Evolutionary conservation across 2,888 invertebrate species (phyloP).

Genomic region (Drosophila setosimentum): DNA sequence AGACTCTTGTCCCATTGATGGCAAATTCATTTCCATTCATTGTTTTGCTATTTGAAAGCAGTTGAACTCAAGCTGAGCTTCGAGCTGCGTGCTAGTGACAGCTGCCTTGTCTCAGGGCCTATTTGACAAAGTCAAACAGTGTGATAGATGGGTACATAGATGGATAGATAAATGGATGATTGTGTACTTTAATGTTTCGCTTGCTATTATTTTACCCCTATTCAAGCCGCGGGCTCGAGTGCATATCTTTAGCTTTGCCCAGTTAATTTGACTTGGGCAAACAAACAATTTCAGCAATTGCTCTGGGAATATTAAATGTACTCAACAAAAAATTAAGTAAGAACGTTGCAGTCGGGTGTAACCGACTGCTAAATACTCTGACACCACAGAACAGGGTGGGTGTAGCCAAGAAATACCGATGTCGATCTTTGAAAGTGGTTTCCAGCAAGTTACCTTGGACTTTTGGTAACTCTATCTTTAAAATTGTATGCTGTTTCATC

Average conservation of each 20-base stretch:
- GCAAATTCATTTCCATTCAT: conserved; percentile 62
- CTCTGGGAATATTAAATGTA: neutral
- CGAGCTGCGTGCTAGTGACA: conserved; percentile 30
- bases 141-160: conserved; percentile 26
- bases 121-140: conserved; percentile 46
- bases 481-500: neutral
- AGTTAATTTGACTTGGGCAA: conserved; percentile 46
- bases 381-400: neutral
- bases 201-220: conserved; percentile 16
- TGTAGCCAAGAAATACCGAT: neutral
- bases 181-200: conserved; percentile 53
- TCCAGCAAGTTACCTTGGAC: neutral
- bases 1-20: conserved; percentile 34
- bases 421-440: neutral
- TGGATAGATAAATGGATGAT: conserved; percentile 19
- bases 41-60: conserved; percentile 53
- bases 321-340: neutral
- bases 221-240: conserved; percentile 20
- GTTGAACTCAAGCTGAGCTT: conserved; percentile 61
- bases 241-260: conserved; percentile 38
- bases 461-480: neutral
- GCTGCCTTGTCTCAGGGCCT: conserved; percentile 30
- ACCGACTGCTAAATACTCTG: neutral
- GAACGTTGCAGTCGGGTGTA: neutral
- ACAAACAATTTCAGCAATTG: conserved; percentile 38